A percentile compares a stretch with the other conserved stretches of the same genome.
Evolutionary conservation across 2,888 invertebrate genomes (phyloP).

Genomic region (Capitulum mitella): DNA sequence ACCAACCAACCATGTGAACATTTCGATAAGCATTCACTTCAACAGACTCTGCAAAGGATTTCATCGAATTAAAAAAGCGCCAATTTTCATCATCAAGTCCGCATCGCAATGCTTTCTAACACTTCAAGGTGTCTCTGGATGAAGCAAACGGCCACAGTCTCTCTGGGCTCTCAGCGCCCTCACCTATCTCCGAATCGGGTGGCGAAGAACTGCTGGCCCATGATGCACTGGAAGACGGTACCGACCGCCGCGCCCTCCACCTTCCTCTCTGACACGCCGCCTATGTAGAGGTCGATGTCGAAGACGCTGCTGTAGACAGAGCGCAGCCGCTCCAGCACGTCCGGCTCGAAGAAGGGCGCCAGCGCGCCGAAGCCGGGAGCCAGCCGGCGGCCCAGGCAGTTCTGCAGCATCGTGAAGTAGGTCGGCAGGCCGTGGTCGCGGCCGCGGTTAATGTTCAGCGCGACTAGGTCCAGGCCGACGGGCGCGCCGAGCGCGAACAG

Average conservation of each 20-base stretch:
- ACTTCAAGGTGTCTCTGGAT: no score
- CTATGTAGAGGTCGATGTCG: conserved; percentile 4
- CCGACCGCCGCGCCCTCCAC: not conserved
- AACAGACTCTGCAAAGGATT: no score
- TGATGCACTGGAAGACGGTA: conserved; percentile 40
- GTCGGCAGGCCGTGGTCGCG: conserved; percentile 29
- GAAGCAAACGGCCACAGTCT: no score
- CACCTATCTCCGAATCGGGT: conserved; percentile 15
- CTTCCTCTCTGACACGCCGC: not conserved
- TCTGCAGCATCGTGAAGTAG: conserved; percentile 24
- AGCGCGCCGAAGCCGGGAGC: not conserved
- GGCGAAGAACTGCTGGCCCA: conserved; percentile 60
- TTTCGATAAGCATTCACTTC: not conserved
- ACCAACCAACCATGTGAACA: not conserved
- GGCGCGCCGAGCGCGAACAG: conserved; percentile 20
- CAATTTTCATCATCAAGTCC: no score
- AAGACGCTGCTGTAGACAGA: not conserved
- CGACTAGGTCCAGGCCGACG: conserved; percentile 28
- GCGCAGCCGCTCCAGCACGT: not conserved
- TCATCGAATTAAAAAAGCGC: no score
- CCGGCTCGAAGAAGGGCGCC: not conserved
- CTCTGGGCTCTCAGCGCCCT: not conserved
- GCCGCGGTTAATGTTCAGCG: conserved; percentile 31
- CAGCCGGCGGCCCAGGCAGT: not conserved
- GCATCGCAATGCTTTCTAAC: no score